Evolutionary conservation across 2,797 vertebrate genomes (phyloP).

Genomic region (Enteromius unitaeniatus): DNA sequence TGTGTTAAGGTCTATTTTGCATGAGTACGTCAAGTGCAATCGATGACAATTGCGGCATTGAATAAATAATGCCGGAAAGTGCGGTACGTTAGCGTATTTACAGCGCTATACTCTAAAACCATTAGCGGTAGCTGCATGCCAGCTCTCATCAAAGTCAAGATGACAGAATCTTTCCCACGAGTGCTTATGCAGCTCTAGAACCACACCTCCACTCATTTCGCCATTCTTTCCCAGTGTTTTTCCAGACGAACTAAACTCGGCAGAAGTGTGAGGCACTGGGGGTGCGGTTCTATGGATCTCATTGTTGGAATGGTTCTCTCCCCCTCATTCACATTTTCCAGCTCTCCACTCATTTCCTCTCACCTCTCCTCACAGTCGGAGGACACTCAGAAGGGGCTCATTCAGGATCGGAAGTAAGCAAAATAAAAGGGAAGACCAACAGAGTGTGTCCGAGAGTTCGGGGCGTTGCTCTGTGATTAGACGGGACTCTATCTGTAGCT

Average conservation of each 20-base stretch:
- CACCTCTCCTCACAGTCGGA: conserved; percentile 44
- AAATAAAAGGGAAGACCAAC: conserved; percentile 56
- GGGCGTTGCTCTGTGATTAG: conserved; percentile 40
- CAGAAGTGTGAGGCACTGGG: conserved; percentile 32
- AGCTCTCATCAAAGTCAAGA: conserved; percentile 39
- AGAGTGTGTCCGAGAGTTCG: conserved; percentile 28
- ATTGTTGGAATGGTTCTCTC: conserved; percentile 59
- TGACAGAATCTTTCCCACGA: conserved; percentile 35
- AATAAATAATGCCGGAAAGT: conserved; percentile 25
- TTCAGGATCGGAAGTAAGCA: conserved; percentile 31
- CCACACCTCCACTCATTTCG: conserved; percentile 44
- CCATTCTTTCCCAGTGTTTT: conserved; percentile 26
- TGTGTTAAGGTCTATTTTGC: background rate
- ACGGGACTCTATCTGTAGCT: conserved; percentile 24
- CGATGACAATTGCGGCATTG: background rate
- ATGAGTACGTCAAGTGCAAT: conserved; percentile 4
- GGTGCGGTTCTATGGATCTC: conserved; percentile 46
- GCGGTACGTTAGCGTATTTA: background rate
- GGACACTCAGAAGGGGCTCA: conserved; percentile 44
- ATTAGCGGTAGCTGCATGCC: conserved; percentile 22
- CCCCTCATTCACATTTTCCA: conserved; percentile 55
- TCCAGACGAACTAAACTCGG: conserved; percentile 37
- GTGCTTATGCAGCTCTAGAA: conserved; percentile 7
- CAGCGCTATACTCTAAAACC: conserved; percentile 21
- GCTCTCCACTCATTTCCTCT: conserved; percentile 57